These are phyloP conservation scores for Amblyopsis hoosieri DNA, from an alignment of 2,797 vertebrate species.

Conservation along the genomic window DNA sequence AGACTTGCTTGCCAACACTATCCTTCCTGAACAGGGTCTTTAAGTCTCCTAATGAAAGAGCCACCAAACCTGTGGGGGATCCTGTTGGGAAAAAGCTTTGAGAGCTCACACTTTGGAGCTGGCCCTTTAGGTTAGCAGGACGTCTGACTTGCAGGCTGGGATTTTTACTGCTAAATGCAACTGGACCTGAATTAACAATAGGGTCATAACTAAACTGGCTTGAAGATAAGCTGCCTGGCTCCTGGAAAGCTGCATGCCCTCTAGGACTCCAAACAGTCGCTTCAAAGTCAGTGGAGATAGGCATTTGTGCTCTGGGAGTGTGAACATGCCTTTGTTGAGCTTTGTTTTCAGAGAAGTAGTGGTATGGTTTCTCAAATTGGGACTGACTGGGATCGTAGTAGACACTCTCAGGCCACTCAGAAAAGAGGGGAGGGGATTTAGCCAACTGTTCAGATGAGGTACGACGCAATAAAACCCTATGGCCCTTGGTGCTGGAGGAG, in stretches of 20 bases:
- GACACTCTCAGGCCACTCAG: background rate
- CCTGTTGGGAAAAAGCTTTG: background rate
- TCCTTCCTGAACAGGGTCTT: background rate
- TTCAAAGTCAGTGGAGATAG: background rate
- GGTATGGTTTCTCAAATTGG: background rate
- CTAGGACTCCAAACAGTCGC: background rate
- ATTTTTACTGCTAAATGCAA: background rate
- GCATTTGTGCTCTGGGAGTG: background rate
- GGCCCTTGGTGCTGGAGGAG: background rate
- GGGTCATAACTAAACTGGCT: background rate
- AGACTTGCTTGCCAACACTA: background rate
- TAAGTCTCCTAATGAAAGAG: slow-evolving; percentile 35
- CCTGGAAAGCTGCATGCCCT: fast-evolving
- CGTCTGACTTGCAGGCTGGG: background rate
- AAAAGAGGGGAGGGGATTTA: background rate
- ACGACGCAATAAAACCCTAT: background rate
- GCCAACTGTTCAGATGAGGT: fast-evolving
- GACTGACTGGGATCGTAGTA: fast-evolving
- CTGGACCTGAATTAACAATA: background rate
- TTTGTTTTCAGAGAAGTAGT: background rate
- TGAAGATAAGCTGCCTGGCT: background rate
- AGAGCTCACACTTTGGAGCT: background rate
- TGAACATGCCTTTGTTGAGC: background rate
- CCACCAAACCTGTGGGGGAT: slow-evolving; percentile 47
- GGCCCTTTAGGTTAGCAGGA: background rate